Evolutionary conservation across 2,888 invertebrate species (phyloP), one percentile per base, ranked within the genome.

Genomic region (Melipona beecheii): DNA sequence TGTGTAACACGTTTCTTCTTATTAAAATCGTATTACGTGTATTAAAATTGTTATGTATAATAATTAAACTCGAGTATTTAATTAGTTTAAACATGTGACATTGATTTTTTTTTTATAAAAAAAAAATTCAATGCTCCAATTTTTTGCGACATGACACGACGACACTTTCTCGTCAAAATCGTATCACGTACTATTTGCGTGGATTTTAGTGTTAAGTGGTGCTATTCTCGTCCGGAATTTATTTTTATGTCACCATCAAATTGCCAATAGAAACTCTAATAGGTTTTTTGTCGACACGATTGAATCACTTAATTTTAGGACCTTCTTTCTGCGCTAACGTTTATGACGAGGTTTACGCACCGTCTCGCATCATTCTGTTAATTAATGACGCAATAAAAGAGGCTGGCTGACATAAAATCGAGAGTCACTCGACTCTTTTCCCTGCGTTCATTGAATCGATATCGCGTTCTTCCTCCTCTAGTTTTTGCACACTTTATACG

Each of bases 381-480:
- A 87, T 87, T 87, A 87, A 87, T 84, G 81, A 76, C 78, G 65
- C 71, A 79, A 87, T 89, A 88, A 88, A 83, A 78, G 77, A 77
- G 78, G 75, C 54, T 52, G 70, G 68, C 65, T 43, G 60, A 60
- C 71, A 81, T 81, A 85, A 84, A 85, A 85, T 85, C 81, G 85
- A 85, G 81, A 62, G 74, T 66, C 66, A 72, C 75, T 84, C 68
- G 27, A 75, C 50, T 78, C 69, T 49, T 52, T 74, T 43, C 52
- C 31, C 64, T 60, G 21, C 56, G 43, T 74, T 60, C 49, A 60
- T 74, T 71, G 70, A 80, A 70, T 43, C 52, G 64, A 66, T 60
- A 17, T n/a, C 49, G 27, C 17, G 58, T 65, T 50, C 24, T 62
- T 62, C 49, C 36, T 58, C 6, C 24, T 54, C 0, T 56, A 24